Percentiles rank a stretch among this genome's conserved stretches.
Evolutionary conservation across 2,888 invertebrate species (phyloP).

Genomic region (Plusia festucae): DNA sequence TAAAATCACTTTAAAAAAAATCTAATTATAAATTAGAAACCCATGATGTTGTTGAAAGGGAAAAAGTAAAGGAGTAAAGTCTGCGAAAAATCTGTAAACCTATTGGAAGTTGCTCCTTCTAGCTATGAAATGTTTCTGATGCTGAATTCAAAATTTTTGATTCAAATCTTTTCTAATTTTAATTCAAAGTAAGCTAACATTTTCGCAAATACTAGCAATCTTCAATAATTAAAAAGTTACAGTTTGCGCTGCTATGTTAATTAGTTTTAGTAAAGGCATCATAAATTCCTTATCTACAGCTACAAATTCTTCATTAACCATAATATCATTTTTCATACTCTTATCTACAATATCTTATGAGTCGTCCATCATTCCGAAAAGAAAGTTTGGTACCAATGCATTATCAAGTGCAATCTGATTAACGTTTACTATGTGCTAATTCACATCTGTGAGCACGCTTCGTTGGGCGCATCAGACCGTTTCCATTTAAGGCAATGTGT

Average conservation of each 20-base stretch:
- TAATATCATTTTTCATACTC: constrained; percentile 7
- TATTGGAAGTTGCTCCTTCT: too few species aligned
- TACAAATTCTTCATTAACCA: neutral
- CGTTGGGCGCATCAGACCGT: constrained; percentile 39
- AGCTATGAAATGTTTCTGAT: too few species aligned
- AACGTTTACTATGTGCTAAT: constrained; percentile 48
- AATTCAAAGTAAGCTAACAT: too few species aligned
- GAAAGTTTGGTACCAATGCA: constrained; percentile 52
- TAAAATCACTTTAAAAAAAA: neutral
- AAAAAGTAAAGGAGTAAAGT: too few species aligned
- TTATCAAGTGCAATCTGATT: constrained; percentile 51
- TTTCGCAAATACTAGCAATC: too few species aligned
- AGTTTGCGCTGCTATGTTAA: neutral
- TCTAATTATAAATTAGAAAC: neutral
- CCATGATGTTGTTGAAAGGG: neutral
- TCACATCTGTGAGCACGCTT: constrained; percentile 51
- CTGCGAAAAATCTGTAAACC: too few species aligned
- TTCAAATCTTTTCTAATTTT: too few species aligned
- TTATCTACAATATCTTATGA: neutral
- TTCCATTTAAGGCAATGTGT: constrained; percentile 43
- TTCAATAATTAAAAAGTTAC: neutral
- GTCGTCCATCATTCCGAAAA: constrained; percentile 22
- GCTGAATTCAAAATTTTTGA: too few species aligned
- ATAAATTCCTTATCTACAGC: neutral
- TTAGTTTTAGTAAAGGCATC: neutral